Evolutionary conservation across 1,140 invertebrate species (phyloP), one percentile per base, ranked within the genome.

Genomic region (Doryteuthis pealeii): DNA sequence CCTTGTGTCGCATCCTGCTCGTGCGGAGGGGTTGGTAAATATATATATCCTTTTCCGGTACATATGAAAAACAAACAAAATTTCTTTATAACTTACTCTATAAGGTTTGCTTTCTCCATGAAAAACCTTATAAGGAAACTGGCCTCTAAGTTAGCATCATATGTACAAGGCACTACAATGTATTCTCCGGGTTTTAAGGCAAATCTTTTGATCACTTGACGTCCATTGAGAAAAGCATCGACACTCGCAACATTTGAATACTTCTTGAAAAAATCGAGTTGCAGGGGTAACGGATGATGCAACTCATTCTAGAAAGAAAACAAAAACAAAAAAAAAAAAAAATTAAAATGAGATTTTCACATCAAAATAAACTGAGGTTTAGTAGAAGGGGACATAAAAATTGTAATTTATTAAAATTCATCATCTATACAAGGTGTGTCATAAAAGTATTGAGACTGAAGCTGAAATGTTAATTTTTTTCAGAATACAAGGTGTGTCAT

Each of bases 111-210:
- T 82, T 95, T 94, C 89, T 98, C 96, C 80, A 96, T 96, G 91
- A 97, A 99, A 58, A 99, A 93, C 80, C 97, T 89, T 10, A 99
- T 89, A 75, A 98, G 90, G 87, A 98, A 99, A 87, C 98, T 96
- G 43, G 95, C 96, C 84, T 98, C 96, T 82, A 98, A 94, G 81
- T 96, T 93, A 0, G 95, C 93, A 77, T 99, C 96, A 87, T 97
- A 99, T 18, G 92, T 93, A 88, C 93, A 92, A 45, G 93, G 93
- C 70, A 94, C 91, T n/a, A 94, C 91, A 62, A 94, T 91, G 86
- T 93, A 94, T 83, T 93, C 92, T 4, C 93, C 93, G 26, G 93
- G 91, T 40, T 92, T 92, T 75, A 94, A 87, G 28, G 92, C 91
- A 85, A 94, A 92, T 86, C 94, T 92, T 43, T 92, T 93, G 4